Percentiles rank a stretch among this genome's conserved stretches.
phyloP scores from a whole-genome alignment of 2,888 invertebrate species.

The Tyria jacobaeae region DNA sequence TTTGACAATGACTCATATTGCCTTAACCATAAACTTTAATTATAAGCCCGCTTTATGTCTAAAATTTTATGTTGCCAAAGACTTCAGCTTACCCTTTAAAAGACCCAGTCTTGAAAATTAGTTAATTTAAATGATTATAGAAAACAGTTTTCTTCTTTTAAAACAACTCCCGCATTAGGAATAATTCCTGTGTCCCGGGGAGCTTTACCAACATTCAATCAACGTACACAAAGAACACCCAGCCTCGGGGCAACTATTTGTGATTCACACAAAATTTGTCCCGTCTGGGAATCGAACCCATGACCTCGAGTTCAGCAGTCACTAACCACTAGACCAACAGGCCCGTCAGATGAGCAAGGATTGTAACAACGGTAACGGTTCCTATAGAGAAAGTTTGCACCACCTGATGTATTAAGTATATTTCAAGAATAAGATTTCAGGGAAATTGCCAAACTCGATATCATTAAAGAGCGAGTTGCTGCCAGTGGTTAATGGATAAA shows the following conservation, averaged over 20 bases:
- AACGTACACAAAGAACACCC: too few species aligned
- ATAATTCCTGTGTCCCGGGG: too few species aligned
- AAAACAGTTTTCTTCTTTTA: too few species aligned
- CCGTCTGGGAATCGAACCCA: too few species aligned
- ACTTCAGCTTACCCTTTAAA: slow-evolving; percentile 10
- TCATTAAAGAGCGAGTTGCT: background rate
- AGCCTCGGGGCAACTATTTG: too few species aligned
- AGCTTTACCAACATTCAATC: too few species aligned
- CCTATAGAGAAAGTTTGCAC: background rate
- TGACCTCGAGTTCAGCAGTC: too few species aligned
- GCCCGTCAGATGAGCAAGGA: slow-evolving; percentile 44
- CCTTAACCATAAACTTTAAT: slow-evolving; percentile 47
- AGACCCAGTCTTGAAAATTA: too few species aligned
- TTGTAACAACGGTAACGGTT: slow-evolving; percentile 10
- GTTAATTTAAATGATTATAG: too few species aligned
- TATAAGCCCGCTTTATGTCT: slow-evolving; percentile 27
- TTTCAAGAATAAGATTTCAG: slow-evolving; percentile 22
- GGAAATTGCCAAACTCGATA: background rate
- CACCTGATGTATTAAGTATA: slow-evolving; percentile 32
- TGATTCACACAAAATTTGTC: too few species aligned
- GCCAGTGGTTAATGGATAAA: background rate
- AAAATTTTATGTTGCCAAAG: slow-evolving; percentile 40
- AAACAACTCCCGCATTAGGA: too few species aligned
- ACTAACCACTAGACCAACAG: too few species aligned
- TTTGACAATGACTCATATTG: slow-evolving; percentile 35